Base-by-base conservation (phyloP, 2,113 vertebrate species). In the Cettia cetti region DNA sequence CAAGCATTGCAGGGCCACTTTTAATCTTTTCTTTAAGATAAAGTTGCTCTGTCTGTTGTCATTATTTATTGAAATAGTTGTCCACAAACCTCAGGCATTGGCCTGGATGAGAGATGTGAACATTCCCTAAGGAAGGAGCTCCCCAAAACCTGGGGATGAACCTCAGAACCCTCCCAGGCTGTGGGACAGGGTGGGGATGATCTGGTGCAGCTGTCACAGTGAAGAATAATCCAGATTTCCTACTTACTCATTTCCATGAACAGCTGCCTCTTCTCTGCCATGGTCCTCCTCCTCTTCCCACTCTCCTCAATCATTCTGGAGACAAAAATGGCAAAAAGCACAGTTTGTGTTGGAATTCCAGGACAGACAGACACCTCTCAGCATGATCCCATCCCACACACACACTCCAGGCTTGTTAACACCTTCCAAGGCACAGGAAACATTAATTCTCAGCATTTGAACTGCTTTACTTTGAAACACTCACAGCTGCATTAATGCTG, bases 161-260 rank as follows among this genome's bases (percentile, higher is more conserved):
- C 15, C 42, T 44, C 42, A 44, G 42, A 44, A 9, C 42, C 42
- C 17, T 44, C 40, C 40, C 40, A 42, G 40, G 40, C 40, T 42
- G 40, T 42, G 82, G 75, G 63, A 37, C 15, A 18, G 54, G 50
- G 22, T 6, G 53, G 9, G 56, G 63, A 17, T 3, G 63, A 37
- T 1, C 3, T n/a, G 70, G 15, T 7, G 16, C 40, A 64, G 42
- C 56, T 19, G 72, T 0, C 52, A 13, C 27, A 78, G 69, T 0
- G 1, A 30, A 40, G 40, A 42, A 42, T 42, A 42, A 42, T 64
- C 13, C 31, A 17, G 2, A 26, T 35, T 6, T 39, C 39, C 57
- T 78, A 99, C 99, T 99, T 98, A 99, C 99, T 99, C 99, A 99
- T 99, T 86, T 99, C 99, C 99, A 99, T 99, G 98, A 99, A 99